These are phyloP conservation scores for Dryocosmus kuriphilus DNA, from an alignment of 2,888 invertebrate genomes.

Conservation along the genomic window DNA sequence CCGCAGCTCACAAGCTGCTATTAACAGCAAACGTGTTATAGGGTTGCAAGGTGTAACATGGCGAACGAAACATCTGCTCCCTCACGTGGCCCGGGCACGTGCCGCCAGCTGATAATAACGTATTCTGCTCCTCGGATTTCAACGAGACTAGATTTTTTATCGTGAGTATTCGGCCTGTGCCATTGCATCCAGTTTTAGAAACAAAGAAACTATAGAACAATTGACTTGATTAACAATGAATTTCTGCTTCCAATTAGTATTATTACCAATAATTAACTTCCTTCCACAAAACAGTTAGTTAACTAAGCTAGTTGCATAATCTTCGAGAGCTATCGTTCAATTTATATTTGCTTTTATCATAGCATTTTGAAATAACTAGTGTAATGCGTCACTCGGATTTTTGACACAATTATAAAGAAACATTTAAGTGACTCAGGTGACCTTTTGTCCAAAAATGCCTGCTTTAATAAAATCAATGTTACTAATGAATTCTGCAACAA, in stretches of 20 bases:
- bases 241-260: not conserved
- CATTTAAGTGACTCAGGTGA: no score
- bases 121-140: conserved; percentile 61
- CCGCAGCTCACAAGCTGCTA: conserved; percentile 61
- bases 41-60: conserved; percentile 73
- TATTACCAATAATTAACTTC: not conserved
- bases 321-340: not conserved
- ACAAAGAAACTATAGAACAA: not conserved
- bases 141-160: conserved; percentile 59
- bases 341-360: not conserved
- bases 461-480: no score
- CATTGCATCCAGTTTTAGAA: not conserved
- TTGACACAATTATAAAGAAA: no score
- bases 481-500: no score
- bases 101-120: conserved; percentile 73
- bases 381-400: no score
- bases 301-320: not conserved
- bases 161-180: conserved; percentile 44
- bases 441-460: no score
- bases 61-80: conserved; percentile 73
- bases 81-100: conserved; percentile 75
- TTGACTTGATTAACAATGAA: not conserved
- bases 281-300: not conserved
- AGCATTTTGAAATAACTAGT: no score
- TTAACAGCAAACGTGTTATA: conserved; percentile 64